Evolutionary conservation across 1,140 invertebrate species (phyloP).

Genomic region (Thaumatotibia leucotreta): DNA sequence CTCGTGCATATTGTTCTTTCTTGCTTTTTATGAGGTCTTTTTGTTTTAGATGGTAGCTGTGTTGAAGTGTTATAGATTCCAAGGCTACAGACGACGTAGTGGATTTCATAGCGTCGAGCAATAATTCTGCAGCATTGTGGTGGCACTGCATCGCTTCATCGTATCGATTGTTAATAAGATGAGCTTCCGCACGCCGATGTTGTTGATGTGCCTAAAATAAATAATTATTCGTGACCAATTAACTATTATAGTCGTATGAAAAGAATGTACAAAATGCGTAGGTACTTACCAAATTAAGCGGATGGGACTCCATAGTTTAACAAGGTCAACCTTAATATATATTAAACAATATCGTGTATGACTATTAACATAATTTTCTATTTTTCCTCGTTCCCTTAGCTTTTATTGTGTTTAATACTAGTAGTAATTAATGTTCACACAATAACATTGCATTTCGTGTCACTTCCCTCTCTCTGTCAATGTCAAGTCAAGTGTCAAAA

Average conservation of each 20-base stretch:
- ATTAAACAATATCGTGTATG: neutral
- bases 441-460: neutral
- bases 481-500: neutral
- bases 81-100: slow-evolving; percentile 72
- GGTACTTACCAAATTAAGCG: slow-evolving; percentile 59
- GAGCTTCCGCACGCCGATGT: slow-evolving; percentile 79
- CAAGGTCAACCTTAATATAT: neutral
- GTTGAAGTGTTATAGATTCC: slow-evolving; percentile 80
- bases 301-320: slow-evolving; percentile 58
- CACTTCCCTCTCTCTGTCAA: neutral
- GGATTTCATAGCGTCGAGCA: slow-evolving; percentile 77
- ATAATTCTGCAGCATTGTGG: slow-evolving; percentile 77
- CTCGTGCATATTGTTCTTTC: slow-evolving; percentile 78
- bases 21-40: slow-evolving; percentile 74
- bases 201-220: slow-evolving; percentile 79
- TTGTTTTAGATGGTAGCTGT: slow-evolving; percentile 80
- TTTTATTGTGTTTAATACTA: neutral
- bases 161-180: slow-evolving; percentile 77
- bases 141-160: slow-evolving; percentile 81
- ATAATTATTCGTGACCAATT: neutral
- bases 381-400: neutral
- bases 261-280: neutral
- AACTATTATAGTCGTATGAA: neutral
- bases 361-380: neutral
- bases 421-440: neutral